These are phyloP conservation scores for Porphyrio hochstetteri DNA, from an alignment of 2,113 vertebrate genomes.

Conservation along the genomic window DNA sequence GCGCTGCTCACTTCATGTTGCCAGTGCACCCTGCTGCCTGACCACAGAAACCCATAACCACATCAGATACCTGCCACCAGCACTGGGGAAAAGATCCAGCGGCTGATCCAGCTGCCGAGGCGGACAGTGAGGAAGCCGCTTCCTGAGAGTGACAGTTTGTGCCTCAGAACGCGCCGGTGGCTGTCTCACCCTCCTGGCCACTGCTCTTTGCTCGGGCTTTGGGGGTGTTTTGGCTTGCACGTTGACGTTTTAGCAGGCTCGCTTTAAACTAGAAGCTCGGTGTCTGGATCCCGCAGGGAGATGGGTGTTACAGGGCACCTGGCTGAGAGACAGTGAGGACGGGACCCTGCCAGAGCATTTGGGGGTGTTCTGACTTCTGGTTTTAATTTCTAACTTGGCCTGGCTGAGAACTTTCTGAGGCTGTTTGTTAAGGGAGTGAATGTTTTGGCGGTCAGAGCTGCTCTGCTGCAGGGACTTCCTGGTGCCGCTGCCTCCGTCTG, in stretches of 20 bases:
- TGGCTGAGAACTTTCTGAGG: not conserved
- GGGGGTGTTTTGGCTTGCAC: not conserved
- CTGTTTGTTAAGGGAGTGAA: not conserved
- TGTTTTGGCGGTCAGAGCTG: not conserved
- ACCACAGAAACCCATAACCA: not conserved
- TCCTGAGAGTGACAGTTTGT: not conserved
- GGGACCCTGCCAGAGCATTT: not conserved
- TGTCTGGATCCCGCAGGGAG: not conserved
- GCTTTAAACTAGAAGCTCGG: not conserved
- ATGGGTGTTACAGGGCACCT: not conserved
- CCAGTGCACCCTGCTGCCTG: not conserved
- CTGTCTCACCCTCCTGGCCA: not conserved
- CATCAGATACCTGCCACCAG: not conserved
- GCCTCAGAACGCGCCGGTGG: not conserved
- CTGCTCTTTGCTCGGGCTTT: not conserved
- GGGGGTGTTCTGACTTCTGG: not conserved
- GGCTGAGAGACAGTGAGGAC: not conserved
- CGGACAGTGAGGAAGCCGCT: not conserved
- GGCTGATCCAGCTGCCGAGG: not conserved
- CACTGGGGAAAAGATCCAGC: not conserved
- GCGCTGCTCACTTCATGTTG: not conserved
- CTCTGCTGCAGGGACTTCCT: not conserved
- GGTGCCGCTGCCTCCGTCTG: not conserved
- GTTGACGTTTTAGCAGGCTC: not conserved
- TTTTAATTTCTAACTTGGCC: conserved; percentile 27